phyloP scores from a whole-genome alignment of 2,797 vertebrate species.

The Hipposideros larvatus region DNA sequence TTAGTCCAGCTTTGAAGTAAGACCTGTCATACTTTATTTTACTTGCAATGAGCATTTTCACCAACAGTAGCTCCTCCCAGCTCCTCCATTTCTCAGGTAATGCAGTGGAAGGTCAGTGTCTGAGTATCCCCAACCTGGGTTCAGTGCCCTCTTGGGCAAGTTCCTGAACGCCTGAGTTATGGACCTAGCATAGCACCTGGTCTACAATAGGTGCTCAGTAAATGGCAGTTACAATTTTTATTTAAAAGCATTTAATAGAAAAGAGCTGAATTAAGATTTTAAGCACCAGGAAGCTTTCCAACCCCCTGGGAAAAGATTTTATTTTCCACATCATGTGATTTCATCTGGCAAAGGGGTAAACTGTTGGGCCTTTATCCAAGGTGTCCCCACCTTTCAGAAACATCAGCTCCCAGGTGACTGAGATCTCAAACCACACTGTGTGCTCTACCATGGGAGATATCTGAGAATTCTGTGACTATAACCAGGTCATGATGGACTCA shows the following conservation, averaged over 20 bases:
- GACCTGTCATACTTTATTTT: background rate
- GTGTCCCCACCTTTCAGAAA: background rate
- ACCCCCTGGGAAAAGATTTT: background rate
- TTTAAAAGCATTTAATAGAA: conserved; percentile 12
- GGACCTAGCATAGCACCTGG: background rate
- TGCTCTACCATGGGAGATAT: background rate
- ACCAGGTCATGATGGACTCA: rapidly evolving
- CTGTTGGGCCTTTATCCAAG: background rate
- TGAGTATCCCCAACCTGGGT: background rate
- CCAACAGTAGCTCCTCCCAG: background rate
- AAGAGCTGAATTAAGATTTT: background rate
- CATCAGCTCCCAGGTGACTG: background rate
- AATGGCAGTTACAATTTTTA: conserved; percentile 7
- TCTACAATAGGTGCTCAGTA: background rate
- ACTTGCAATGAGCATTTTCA: background rate
- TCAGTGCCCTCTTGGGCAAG: background rate
- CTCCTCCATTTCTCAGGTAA: background rate
- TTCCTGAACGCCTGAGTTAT: background rate
- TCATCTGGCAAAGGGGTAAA: background rate
- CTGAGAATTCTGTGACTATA: background rate
- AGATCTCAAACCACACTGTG: background rate
- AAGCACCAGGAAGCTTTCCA: background rate
- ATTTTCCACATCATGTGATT: background rate
- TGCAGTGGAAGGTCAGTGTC: rapidly evolving
- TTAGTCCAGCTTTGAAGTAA: conserved; percentile 24